Evolutionary conservation across 2,888 invertebrate genomes (phyloP), one percentile per base, ranked within the genome.

Genomic region (Halocaridina rubra): DNA sequence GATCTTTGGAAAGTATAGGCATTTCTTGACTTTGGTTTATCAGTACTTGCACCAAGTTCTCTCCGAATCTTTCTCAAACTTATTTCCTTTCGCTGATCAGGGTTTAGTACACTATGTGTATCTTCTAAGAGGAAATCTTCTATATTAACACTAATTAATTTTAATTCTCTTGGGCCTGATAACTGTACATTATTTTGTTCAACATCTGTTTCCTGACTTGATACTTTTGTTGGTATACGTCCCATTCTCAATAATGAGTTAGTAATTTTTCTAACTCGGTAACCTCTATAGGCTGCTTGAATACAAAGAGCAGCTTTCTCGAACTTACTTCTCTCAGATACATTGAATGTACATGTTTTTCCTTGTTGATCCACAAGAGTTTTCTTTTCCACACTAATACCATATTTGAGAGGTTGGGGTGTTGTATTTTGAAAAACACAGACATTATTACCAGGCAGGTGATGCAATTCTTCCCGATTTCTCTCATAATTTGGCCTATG

Each of bases 231-330:
- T 13, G 8, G 53, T 4, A 16, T 53, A 10, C n/a, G 4, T 4
- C 4, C 10, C 24, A 64, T 84, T 67, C 57, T 75, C 3, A 84
- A 29, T 16, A 84, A 24, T 3, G 29, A 39, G 2, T 32, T 67
- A n/a, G 84, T 84, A 10, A 86, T 57, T 59, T 79, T 81, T 16
- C 86, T 74, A 10, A 86, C 86, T 22, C 81, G 77, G 29, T 75
- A 67, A 7, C 86, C 86, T 29, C 86, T 74, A 67, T 81, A 86
- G 1, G 75, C 69, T 19, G 81, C 64, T 24, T 86, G 86, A 22
- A 86, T 86, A 5, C 59, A 16, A 8, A 59, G 24, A n/a, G 86
- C 86, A 33, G 77, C 76, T 24, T 71, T 71, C 13, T 72, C 46
- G 22, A 53, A 69, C 39, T 53, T 30, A 16, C 71, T 53, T 67